Conservation (phyloP, 1,140 invertebrate species). For the Hylaeus anthracinus region DNA sequence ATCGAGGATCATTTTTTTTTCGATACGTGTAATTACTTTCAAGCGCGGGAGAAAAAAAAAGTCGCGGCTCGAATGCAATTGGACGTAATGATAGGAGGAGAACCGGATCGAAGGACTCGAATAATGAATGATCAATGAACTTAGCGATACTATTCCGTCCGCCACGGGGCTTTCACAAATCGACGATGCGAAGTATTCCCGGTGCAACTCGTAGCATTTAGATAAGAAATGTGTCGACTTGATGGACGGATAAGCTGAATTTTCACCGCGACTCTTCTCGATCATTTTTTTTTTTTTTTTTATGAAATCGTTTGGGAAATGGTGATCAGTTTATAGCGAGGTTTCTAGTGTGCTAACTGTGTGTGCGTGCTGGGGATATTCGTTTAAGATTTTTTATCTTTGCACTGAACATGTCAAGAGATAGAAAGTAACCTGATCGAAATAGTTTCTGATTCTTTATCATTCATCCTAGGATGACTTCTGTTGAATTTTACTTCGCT, state of each 20-base stretch:
- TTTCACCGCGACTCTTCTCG: neutral
- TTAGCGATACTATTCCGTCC: neutral
- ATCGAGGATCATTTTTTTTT: neutral
- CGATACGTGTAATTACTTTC: neutral
- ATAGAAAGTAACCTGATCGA: too few relatives aligned
- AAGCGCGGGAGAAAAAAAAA: neutral
- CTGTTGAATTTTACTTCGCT: too few relatives aligned
- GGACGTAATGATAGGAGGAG: neutral
- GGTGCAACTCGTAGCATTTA: slow-evolving; percentile 29
- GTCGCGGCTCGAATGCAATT: neutral
- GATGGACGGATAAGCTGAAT: neutral
- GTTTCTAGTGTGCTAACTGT: too few relatives aligned
- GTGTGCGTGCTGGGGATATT: too few relatives aligned
- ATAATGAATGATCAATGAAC: slow-evolving; percentile 20
- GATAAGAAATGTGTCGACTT: neutral
- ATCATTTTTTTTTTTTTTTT: neutral
- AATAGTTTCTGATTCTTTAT: too few relatives aligned
- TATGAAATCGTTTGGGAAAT: neutral
- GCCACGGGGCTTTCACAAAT: slow-evolving; percentile 26
- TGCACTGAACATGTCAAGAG: too few relatives aligned
- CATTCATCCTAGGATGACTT: too few relatives aligned
- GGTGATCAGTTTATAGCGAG: too few relatives aligned
- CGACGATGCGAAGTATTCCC: slow-evolving; percentile 8
- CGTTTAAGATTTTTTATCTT: too few relatives aligned
- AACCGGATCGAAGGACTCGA: neutral